Conservation (phyloP, 2,113 vertebrate species). For the Tenrec ecaudatus region DNA sequence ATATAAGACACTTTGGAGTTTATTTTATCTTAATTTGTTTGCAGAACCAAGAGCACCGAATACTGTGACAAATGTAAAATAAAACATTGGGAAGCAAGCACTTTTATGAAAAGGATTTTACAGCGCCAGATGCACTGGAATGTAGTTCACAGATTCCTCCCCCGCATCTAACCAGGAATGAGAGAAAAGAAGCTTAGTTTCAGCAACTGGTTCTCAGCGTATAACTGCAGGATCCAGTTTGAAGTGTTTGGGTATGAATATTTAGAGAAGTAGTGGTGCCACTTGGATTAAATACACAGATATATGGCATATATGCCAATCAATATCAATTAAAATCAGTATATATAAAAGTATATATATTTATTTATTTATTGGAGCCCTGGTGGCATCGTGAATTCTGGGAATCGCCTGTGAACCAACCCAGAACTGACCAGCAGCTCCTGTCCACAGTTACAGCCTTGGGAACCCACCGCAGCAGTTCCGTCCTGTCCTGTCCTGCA, state of each 20-base stretch:
- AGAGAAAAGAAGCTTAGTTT: constrained; percentile 79
- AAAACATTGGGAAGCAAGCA: constrained; percentile 40
- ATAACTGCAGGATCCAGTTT: constrained; percentile 74
- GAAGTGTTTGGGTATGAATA: constrained; percentile 75
- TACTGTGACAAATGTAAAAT: constrained; percentile 61
- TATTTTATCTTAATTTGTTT: constrained; percentile 79
- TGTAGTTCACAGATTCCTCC: constrained; percentile 23
- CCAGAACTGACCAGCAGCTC: no score
- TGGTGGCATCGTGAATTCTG: no score
- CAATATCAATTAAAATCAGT: no score
- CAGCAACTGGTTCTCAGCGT: constrained; percentile 76
- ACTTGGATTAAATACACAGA: background rate
- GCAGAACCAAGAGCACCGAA: constrained; percentile 55
- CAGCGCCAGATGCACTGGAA: background rate
- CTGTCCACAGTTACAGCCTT: no score
- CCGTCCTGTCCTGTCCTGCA: no score
- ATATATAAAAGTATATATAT: no score
- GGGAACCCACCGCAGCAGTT: no score
- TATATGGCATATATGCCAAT: no score
- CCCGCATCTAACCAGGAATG: constrained; percentile 25
- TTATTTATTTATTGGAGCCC: no score
- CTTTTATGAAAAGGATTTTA: constrained; percentile 46
- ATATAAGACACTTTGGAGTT: constrained; percentile 63
- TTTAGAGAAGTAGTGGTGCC: constrained; percentile 75
- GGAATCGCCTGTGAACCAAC: no score